These are phyloP conservation scores for Cyprinodon diabolis DNA, from an alignment of 2,797 vertebrate genomes.

Conservation along the genomic window DNA sequence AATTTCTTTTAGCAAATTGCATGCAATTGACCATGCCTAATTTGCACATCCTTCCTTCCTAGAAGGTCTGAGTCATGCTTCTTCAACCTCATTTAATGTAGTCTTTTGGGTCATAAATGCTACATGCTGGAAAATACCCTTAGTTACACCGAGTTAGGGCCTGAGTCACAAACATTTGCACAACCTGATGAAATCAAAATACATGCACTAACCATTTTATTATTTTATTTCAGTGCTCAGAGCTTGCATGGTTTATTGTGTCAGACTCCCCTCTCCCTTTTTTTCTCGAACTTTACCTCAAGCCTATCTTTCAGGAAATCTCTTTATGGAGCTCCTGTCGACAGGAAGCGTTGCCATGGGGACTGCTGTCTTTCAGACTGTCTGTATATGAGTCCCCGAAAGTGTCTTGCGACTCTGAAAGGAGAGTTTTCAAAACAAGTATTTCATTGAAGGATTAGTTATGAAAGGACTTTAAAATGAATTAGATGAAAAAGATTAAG, in stretches of 20 bases:
- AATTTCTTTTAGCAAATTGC: slow-evolving; percentile 28
- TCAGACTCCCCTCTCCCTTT: background rate
- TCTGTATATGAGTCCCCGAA: slow-evolving; percentile 61
- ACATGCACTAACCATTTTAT: background rate
- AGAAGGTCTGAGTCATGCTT: slow-evolving; percentile 44
- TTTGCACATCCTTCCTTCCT: slow-evolving; percentile 45
- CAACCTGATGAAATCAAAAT: slow-evolving; percentile 15
- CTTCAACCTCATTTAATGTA: slow-evolving; percentile 14
- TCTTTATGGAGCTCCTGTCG: slow-evolving; percentile 66
- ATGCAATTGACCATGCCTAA: slow-evolving; percentile 41
- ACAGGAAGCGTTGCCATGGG: slow-evolving; percentile 77
- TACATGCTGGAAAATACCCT: slow-evolving; percentile 20
- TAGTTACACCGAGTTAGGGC: slow-evolving; percentile 1
- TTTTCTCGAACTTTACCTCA: background rate
- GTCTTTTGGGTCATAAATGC: background rate
- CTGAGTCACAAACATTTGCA: slow-evolving; percentile 33
- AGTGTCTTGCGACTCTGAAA: slow-evolving; percentile 34
- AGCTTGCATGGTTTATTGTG: slow-evolving; percentile 14
- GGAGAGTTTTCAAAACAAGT: slow-evolving; percentile 40
- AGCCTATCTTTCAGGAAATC: slow-evolving; percentile 62
- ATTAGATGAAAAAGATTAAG: slow-evolving; percentile 3
- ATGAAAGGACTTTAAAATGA: slow-evolving; percentile 7
- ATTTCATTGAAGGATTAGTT: background rate
- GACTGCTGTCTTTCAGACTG: slow-evolving; percentile 58
- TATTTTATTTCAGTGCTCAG: background rate